Base-by-base conservation (phyloP, 2,113 vertebrate species). In the Alligator mississippiensis region DNA sequence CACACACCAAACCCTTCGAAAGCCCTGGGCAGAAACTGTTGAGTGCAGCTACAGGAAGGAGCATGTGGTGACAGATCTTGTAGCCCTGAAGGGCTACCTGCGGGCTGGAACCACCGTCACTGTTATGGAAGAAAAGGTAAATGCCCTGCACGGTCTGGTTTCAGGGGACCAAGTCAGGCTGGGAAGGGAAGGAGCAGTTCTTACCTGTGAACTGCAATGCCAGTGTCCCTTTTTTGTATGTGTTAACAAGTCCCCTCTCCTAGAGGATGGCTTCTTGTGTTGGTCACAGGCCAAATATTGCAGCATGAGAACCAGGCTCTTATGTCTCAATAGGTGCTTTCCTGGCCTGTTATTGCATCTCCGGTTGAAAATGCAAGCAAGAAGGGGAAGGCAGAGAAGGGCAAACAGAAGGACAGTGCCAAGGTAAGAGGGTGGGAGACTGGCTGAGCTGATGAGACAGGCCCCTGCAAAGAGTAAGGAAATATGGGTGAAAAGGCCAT, bases 121-220 rank as follows among this genome's bases (percentile, higher is more conserved):
- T 0, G 85, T 99, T 2, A 93, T 98, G 77, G 98, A 99, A 92
- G 98, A 99, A 94, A 99, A 99, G 98, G 99, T 99, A 90, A 81
- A 61, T 0, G 9, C 9, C 2, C 58, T 75, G 38, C 16, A 5
- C 1, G 18, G 5, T 17, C 21, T 55, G 30, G 62, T 2, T 27
- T 15, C 59, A 76, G 68, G 47, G 58, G 28, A 25, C 16, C 5
- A 4, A 6, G 30, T 25, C 9, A 11, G n/a, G 4, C n/a, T 9
- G 34, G 59, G 34, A 66, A n/a, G 38, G 47, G 61, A 54, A 82
- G 34, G 3, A 82, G 77, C 77, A 84, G 57, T n/a, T 14, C 2
- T 4, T 28, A 28, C 14, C 11, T 38, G 14, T 61, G 60, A 47
- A 22, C 19, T 28, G 28, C 3, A 74, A 34, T 21, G 70, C 11